Base-by-base conservation (phyloP, 2,888 invertebrate genomes). In the Andrena flavipes region DNA sequence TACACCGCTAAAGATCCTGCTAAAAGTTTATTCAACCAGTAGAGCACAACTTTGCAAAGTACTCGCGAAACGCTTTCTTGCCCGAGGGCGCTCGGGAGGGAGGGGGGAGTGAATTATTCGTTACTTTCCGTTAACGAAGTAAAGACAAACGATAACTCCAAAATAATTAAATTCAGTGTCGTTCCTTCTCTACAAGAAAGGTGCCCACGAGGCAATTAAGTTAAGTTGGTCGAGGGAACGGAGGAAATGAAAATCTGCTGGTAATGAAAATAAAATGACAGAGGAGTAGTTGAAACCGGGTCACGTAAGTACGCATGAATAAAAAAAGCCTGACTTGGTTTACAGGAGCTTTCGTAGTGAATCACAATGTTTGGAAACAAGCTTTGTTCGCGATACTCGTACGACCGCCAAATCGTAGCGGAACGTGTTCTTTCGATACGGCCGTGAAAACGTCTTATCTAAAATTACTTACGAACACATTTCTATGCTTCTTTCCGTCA, bases 401-500 rank as follows among this genome's bases (percentile, higher is more conserved):
- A 20, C 35, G 26, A 51, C 49, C 49, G 10, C 20, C 35, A 10
- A 33, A 35, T 20, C 13, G n/a, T 26, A 20, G 54, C 54, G 20
- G 68, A 35, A 56, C 56, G 69, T 35, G 30, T 42, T 42, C 69
- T 59, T 48, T 48, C 23, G 72, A 72, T 35, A 29, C 70, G 29
- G 30, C 56, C 54, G 65, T 42, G 42, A 29, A 67, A 77, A 76
- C 67, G 67, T 80, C 73, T 84, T 74, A 80, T 74, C 76, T 85
- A 80, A 42, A 42, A 74, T 87, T 87, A 87, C 87, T 87, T 87
- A 87, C 87, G 87, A 87, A 79, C 56, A 87, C 70, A 65, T 71
- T 71, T 73, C 73, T 76, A 82, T 76, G 78, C 73, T 79, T 84
- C 81, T 87, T 83, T 71, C 77, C 79, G 77, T 68, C 74, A 74